Percentiles rank a stretch among this genome's conserved stretches.
Conservation (phyloP, 2,113 vertebrate species). For the Nothoprocta pentlandii region DNA sequence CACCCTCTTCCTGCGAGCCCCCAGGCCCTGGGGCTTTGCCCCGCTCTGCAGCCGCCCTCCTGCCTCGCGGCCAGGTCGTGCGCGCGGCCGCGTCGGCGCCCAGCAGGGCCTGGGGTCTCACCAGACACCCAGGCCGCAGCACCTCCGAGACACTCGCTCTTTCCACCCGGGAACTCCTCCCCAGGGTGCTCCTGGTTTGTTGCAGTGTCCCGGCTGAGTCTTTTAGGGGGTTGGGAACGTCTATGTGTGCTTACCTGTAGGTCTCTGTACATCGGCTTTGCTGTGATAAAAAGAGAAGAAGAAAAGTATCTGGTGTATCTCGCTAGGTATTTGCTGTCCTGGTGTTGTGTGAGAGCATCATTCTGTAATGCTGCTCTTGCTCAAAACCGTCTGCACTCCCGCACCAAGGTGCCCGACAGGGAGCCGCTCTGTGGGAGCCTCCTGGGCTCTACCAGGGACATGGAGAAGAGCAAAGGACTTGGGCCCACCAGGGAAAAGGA, state of each 20-base stretch:
- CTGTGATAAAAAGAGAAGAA: background rate
- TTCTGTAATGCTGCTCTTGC: background rate
- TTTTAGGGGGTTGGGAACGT: background rate
- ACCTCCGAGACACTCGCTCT: background rate
- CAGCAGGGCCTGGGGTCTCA: background rate
- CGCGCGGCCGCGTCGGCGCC: background rate
- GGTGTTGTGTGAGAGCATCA: background rate
- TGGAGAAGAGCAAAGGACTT: fast-evolving
- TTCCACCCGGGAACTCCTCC: background rate
- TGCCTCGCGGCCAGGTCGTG: background rate
- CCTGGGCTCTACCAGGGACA: fast-evolving
- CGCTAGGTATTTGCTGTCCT: background rate
- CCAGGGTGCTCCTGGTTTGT: background rate
- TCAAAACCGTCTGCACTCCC: fast-evolving
- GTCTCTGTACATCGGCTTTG: background rate
- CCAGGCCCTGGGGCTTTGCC: background rate
- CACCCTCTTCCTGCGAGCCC: background rate
- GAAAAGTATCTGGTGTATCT: background rate
- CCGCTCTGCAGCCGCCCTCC: background rate
- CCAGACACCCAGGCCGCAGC: background rate
- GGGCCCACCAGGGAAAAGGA: background rate
- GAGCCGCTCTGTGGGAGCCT: too few species aligned
- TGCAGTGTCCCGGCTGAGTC: background rate
- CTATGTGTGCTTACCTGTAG: background rate
- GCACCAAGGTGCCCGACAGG: background rate